Evolutionary conservation across 1,140 invertebrate genomes (phyloP).

Genomic region (Epicauta chinensis): DNA sequence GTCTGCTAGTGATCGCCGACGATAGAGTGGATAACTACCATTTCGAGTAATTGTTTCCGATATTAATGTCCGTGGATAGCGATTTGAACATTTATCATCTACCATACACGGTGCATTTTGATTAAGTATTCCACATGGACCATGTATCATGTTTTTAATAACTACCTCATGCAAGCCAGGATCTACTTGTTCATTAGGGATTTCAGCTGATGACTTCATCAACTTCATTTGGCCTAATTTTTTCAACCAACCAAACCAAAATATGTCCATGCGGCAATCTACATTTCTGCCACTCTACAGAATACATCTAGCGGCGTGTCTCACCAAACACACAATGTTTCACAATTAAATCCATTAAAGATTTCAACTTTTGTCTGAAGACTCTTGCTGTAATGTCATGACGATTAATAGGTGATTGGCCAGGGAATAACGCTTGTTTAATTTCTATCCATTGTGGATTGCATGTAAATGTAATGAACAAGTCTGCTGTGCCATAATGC

Average conservation of each 20-base stretch:
- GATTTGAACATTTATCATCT: slow-evolving; percentile 45
- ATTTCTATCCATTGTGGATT: slow-evolving; percentile 49
- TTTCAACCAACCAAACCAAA: slow-evolving; percentile 41
- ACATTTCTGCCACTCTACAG: slow-evolving; percentile 40
- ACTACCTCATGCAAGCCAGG: slow-evolving; percentile 41
- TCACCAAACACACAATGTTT: slow-evolving; percentile 31
- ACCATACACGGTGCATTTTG: slow-evolving; percentile 46
- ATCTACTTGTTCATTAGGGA: slow-evolving; percentile 46
- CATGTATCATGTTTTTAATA: slow-evolving; percentile 48
- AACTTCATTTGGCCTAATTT: slow-evolving; percentile 41
- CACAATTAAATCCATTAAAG: slow-evolving; percentile 30
- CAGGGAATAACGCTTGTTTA: slow-evolving; percentile 32
- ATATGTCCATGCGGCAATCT: slow-evolving; percentile 46
- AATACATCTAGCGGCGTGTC: slow-evolving; percentile 26
- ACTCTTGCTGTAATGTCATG: slow-evolving; percentile 41
- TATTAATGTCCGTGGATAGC: slow-evolving; percentile 37
- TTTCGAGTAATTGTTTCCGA: slow-evolving; percentile 36
- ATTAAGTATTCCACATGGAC: slow-evolving; percentile 47
- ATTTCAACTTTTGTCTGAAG: slow-evolving; percentile 38
- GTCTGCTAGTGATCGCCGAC: slow-evolving; percentile 40
- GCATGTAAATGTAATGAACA: too few species aligned
- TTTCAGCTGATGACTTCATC: slow-evolving; percentile 50
- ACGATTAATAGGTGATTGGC: slow-evolving; percentile 41
- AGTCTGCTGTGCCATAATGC: slow-evolving; percentile 41
- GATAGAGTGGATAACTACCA: slow-evolving; percentile 43